Evolutionary conservation across 2,113 vertebrate species (phyloP), one percentile per base, ranked within the genome.

Genomic region (Ifrita kowaldi): DNA sequence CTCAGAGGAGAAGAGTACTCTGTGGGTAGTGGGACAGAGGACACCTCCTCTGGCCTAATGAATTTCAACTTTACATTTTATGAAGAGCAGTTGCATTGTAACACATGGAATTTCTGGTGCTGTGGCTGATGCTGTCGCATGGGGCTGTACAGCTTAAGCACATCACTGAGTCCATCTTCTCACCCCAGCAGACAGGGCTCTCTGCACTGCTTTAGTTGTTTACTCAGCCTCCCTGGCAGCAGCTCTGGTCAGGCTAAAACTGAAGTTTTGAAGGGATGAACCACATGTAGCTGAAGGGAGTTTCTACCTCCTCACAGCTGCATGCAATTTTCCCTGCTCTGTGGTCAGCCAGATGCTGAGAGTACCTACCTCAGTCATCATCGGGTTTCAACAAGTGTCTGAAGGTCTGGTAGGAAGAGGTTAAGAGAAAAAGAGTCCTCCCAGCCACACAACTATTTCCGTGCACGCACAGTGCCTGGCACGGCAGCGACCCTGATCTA

Each of bases 301-400:
- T 46, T 84, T 87, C 69, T 52, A 15, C 28, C 26, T 76, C 39
- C 74, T 89, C 55, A 33, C 16, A 87, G n/a, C 21, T 37, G 44
- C 11, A 32, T 1, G 4, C 0, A 1, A 41, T 76, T 76, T 73
- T 44, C 11, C 4, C 10, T 6, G 3, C 3, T 1, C 44, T 12
- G 7, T 55, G 59, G 62, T 76, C 80, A 70, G 56, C 23, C 22
- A 44, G 55, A 35, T 3, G 4, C 70, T 95, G 74, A 24, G n/a
- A 57, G 53, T 39, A 55, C 39, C 57, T 49, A 46, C 60, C 81
- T 62, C 12, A 47, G 56, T 21, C 10, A 5, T 35, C 57, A 24
- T 2, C 19, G 11, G 42, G 37, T 56, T 84, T 64, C 70, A 91
- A 4, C 32, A 57, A 64, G 50, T 3, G 0, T 79, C 69, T 57